Conservation (phyloP, 2,797 vertebrate species). For the Chromobotia macracanthus region DNA sequence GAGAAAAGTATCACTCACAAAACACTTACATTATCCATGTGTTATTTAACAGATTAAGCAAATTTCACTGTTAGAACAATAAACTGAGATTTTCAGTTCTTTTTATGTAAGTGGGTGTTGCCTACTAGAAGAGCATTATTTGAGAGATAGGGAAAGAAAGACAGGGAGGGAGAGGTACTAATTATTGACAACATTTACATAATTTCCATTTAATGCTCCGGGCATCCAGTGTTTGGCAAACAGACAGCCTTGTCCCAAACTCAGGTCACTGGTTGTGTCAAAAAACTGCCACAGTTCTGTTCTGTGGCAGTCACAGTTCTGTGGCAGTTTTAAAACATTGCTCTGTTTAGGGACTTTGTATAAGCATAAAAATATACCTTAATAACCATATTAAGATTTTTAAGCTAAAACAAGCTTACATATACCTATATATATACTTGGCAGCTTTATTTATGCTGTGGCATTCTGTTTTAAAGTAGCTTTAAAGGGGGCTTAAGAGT, state of each 20-base stretch:
- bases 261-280: neutral
- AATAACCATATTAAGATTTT: neutral
- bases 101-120: neutral
- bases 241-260: neutral
- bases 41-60: conserved; percentile 25
- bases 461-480: conserved; percentile 5
- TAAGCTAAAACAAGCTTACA: neutral
- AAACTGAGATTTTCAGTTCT: neutral
- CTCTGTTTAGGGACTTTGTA: no score
- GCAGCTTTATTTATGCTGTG: conserved; percentile 21
- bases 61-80: conserved; percentile 18
- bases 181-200: neutral
- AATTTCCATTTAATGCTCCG: neutral
- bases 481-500: neutral
- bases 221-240: neutral
- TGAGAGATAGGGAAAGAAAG: neutral
- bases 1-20: conserved; percentile 20
- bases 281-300: no score
- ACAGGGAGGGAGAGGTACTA: neutral
- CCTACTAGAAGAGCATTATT: neutral
- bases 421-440: conserved; percentile 23
- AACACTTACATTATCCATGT: conserved; percentile 20
- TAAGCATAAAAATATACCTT: neutral
- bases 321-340: no score
- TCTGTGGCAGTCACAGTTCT: no score